Evolutionary conservation across 1,140 invertebrate species (phyloP).

Genomic region (Cherax quadricarinatus): DNA sequence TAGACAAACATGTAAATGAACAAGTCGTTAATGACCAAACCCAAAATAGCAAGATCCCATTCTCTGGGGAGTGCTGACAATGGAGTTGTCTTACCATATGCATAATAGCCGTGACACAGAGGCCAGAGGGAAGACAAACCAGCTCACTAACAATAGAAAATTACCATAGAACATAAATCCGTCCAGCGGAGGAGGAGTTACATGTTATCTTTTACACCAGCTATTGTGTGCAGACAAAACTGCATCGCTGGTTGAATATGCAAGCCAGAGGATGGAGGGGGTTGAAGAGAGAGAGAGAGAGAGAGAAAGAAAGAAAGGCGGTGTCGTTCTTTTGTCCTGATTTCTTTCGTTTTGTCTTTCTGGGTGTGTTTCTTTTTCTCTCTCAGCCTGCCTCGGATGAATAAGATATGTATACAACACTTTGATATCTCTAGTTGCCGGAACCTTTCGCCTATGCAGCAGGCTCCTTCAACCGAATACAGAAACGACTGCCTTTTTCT

Average conservation of each 20-base stretch:
- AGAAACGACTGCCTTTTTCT: too few relatives aligned
- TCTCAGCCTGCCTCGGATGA: neutral
- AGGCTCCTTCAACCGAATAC: too few relatives aligned
- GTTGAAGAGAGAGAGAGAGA: neutral
- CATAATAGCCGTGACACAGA: neutral
- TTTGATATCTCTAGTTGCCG: too few relatives aligned
- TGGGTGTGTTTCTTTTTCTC: neutral
- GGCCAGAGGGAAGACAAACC: neutral
- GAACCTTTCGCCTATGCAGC: too few relatives aligned
- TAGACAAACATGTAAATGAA: too few relatives aligned
- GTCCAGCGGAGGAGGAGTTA: neutral
- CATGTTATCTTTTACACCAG: neutral
- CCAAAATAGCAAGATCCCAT: too few relatives aligned
- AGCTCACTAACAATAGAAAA: neutral
- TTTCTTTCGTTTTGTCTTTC: neutral
- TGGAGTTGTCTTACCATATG: neutral
- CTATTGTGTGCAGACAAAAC: neutral
- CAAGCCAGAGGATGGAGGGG: neutral
- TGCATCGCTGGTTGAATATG: neutral
- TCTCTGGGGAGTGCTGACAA: neutral
- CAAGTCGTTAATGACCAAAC: too few relatives aligned
- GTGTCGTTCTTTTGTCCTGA: neutral
- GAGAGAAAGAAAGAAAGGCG: constrained; percentile 17
- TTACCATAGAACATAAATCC: neutral
- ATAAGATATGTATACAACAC: too few relatives aligned